phyloP scores from a whole-genome alignment of 2,113 vertebrate species.

The Mohoua ochrocephala region DNA sequence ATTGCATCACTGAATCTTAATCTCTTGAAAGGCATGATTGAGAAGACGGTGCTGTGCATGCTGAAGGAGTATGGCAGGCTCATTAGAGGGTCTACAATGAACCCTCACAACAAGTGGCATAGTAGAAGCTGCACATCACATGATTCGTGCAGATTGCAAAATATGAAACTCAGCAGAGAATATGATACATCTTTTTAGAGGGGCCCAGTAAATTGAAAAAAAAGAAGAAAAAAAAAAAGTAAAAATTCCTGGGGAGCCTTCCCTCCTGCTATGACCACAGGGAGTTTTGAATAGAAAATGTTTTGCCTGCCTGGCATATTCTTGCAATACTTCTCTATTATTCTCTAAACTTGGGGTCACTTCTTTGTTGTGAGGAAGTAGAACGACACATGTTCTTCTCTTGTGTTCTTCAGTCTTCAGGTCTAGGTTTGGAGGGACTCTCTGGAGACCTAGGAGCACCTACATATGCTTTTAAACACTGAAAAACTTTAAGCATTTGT shows the following conservation, averaged over 20 bases:
- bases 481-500: background rate
- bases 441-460: background rate
- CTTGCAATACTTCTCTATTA: background rate
- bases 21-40: constrained; percentile 48
- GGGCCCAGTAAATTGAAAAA: background rate
- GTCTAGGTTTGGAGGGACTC: background rate
- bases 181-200: constrained; percentile 17
- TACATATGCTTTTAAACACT: background rate
- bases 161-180: constrained; percentile 5
- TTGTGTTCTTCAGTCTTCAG: no score
- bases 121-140: background rate
- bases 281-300: background rate
- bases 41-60: constrained; percentile 31
- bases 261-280: fast-evolving
- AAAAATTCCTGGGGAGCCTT: background rate
- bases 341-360: background rate
- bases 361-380: background rate
- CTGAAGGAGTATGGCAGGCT: constrained; percentile 34
- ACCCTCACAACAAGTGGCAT: constrained; percentile 14
- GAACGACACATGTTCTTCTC: background rate
- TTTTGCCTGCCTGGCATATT: background rate
- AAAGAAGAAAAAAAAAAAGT: background rate
- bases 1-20: constrained; percentile 46
- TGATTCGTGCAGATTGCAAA: background rate
- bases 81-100: constrained; percentile 43